These are phyloP conservation scores for Ctenomys sociabilis DNA, from an alignment of 2,113 vertebrate genomes.

Conservation along the genomic window DNA sequence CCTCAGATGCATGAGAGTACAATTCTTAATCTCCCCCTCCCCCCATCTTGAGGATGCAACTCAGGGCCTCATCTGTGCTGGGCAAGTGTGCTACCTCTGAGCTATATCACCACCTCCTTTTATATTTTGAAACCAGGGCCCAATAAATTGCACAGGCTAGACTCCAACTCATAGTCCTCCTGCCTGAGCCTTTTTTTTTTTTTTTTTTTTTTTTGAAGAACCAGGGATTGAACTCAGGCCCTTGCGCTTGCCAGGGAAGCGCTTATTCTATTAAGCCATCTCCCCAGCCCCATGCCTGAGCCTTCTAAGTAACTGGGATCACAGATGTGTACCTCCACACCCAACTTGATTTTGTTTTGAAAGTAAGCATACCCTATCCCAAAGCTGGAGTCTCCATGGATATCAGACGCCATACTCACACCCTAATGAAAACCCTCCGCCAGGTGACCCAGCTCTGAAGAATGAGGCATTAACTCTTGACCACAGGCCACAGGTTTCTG, in stretches of 20 bases:
- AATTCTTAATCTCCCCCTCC: neutral
- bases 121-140: neutral
- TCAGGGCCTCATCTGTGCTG: neutral
- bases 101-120: neutral
- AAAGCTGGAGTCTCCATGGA: neutral
- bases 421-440: neutral
- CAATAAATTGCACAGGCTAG: neutral
- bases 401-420: neutral
- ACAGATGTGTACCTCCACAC: neutral
- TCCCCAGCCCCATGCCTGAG: no score
- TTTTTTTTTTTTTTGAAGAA: no score
- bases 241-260: no score
- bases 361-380: neutral
- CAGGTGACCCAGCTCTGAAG: neutral
- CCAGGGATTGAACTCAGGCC: no score
- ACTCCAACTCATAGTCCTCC: neutral
- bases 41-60: neutral
- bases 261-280: no score
- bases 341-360: neutral
- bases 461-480: neutral
- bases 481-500: neutral
- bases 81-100: neutral
- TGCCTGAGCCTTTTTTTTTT: neutral
- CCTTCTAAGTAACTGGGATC: neutral
- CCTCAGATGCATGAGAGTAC: neutral